phyloP scores from a whole-genome alignment of 2,888 invertebrate species.

The Callimorpha dominula region DNA sequence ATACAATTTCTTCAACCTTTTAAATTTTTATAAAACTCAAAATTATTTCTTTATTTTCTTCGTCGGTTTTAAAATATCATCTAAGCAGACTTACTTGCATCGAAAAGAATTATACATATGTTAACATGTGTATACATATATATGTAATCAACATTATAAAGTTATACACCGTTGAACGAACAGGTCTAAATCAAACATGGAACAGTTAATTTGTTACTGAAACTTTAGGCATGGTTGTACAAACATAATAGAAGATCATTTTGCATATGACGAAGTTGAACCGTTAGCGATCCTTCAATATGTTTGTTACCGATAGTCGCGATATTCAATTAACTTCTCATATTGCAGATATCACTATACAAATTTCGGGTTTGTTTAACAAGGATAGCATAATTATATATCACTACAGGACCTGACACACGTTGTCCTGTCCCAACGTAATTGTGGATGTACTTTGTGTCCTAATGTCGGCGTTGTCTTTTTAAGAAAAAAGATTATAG shows the following conservation, averaged over 20 bases:
- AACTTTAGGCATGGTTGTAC: slow-evolving; percentile 14
- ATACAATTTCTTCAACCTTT: too few relatives aligned
- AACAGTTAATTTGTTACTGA: slow-evolving; percentile 28
- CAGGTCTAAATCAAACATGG: slow-evolving; percentile 27
- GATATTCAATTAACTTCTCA: neutral
- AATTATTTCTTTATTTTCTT: neutral
- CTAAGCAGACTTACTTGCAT: neutral
- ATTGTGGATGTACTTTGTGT: too few relatives aligned
- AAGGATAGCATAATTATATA: too few relatives aligned
- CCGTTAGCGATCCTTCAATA: neutral
- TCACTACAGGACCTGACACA: too few relatives aligned
- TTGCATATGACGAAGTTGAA: slow-evolving; percentile 2
- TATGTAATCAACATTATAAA: slow-evolving; percentile 10
- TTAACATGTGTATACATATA: neutral
- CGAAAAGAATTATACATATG: neutral
- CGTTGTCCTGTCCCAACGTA: too few relatives aligned
- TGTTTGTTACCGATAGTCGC: neutral
- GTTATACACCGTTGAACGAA: slow-evolving; percentile 15
- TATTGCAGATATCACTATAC: neutral
- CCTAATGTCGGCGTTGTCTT: too few relatives aligned
- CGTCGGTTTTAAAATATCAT: neutral
- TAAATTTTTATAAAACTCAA: too few relatives aligned
- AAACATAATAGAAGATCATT: slow-evolving; percentile 11
- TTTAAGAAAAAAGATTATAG: too few relatives aligned
- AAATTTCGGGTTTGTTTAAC: too few relatives aligned